Percentiles rank a stretch among this genome's conserved stretches.
Evolutionary conservation across 2,797 vertebrate genomes (phyloP).

Genomic region (Crotalus adamanteus): DNA sequence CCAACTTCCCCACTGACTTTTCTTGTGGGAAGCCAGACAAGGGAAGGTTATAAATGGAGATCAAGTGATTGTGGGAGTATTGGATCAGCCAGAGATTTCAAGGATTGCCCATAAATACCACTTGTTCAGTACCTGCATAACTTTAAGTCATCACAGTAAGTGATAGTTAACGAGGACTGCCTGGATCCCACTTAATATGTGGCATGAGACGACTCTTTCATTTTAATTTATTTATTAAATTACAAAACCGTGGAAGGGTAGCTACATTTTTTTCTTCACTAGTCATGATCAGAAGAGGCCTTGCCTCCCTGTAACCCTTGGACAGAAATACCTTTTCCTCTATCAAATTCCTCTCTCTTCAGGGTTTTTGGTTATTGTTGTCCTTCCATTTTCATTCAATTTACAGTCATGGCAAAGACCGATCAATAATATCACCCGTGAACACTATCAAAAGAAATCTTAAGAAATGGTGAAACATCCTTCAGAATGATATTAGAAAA

Average conservation of each 20-base stretch:
- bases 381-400: not conserved
- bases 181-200: not conserved
- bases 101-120: not conserved
- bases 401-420: not conserved
- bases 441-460: not conserved
- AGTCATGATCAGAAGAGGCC: not conserved
- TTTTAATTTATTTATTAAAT: not conserved
- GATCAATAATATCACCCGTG: not conserved
- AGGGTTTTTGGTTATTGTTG: not conserved
- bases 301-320: not conserved
- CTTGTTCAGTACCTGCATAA: not conserved
- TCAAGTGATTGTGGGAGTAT: not conserved
- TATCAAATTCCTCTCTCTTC: not conserved
- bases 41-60: not conserved
- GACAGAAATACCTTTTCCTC: not conserved
- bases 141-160: not conserved
- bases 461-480: not conserved
- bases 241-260: not conserved
- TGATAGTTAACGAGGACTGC: not conserved
- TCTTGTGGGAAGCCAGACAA: not conserved
- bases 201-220: not conserved
- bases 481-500: not conserved
- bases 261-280: not conserved
- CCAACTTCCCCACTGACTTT: not conserved
- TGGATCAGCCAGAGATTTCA: not conserved